Evolutionary conservation across 2,797 vertebrate genomes (phyloP), one percentile per base, ranked within the genome.

Genomic region (Bucorvus abyssinicus): DNA sequence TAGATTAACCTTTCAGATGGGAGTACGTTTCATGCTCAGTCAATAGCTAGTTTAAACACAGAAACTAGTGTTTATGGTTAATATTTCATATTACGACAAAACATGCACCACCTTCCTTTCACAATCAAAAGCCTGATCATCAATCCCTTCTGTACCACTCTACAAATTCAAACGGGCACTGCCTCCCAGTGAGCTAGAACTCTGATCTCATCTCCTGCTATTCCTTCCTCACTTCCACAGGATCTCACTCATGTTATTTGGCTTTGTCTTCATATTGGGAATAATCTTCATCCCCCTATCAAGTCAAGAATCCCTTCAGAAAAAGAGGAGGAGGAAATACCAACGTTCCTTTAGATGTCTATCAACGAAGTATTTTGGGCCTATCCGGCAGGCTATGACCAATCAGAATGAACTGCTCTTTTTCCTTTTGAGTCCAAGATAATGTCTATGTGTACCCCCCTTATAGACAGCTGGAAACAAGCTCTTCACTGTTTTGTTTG

Each of bases 391-490:
- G 22, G 53, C 36, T 71, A 56, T 7, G 7, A 56, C 16, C 59
- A 67, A 42, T 22, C 27, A n/a, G 23, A 71, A 76, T 5, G 7
- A 85, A 52, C 6, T 29, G 53, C 38, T 83, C 49, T 83, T 79
- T 57, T 22, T 64, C 23, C 40, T 55, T 74, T 12, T 11, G 42
- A 65, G 40, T 69, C 60, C 29, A 77, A 77, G 34, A 22, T 23
- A 56, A 36, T 3, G 2, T 10, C 52, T n/a, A 8, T 1, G 1
- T 6, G 7, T 50, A n/a, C 13, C 23, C 53, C 34, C 64, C 30
- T 57, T 42, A 47, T 0, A 68, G 26, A 26, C 0, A 74, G 45
- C n/a, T 56, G 26, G 69, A 81, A 45, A 7, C 7, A 70, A 75
- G 26, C 24, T 71, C 69, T 55, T 57, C 27, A 36, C 30, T n/a